Base-by-base conservation (phyloP, 2,797 vertebrate genomes). In the Peromyscus attwateri region DNA sequence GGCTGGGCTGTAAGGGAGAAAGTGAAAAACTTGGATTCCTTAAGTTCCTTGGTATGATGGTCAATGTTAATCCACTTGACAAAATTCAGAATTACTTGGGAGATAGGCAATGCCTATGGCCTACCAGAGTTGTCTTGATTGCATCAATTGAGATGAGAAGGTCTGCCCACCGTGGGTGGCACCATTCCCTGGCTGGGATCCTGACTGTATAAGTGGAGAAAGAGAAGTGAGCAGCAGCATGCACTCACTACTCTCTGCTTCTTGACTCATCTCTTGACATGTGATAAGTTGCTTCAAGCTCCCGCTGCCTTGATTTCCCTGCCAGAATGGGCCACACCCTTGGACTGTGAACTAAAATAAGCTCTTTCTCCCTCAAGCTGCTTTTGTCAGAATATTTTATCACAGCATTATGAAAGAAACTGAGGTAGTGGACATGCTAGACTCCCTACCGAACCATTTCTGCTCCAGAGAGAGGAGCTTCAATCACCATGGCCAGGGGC, bases 401-500 rank as follows among this genome's bases (percentile, higher is more conserved):
- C 14, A 40, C 46, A 55, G 23, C 5, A 29, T 87, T 31, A 57
- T 6, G n/a, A 73, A 88, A 88, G 68, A 71, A 88, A 73, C 23
- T 3, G 40, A 87, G n/a, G 14, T 34, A 13, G 3, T 73, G 16
- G 10, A 10, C 10, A 6, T 57, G 68, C n/a, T 73, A 31, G 52
- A 57, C 40, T 49, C 19, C 29, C 40, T 68, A 46, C 37, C 25
- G 73, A n/a, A 17, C 13, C 1, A 1, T 29, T 83, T 40, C 46
- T 11, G 16, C 76, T 66, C 60, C 57, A n/a, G 8, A 46, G 49
- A 87, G 14, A 76, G 21, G 43, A 40, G 17, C 43, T 60, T 81
- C 62, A 0, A 34, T 3, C 3, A 2, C 43, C 27, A 6, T 7
- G 40, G 23, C 6, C 34, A 46, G 9, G 0, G 0, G 1, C 14